A percentile compares a stretch with the other conserved stretches of the same genome.
Conservation (phyloP, 30 jellyfish, hydroid and myxozoan species). For the Kudoa iwatai region DNA sequence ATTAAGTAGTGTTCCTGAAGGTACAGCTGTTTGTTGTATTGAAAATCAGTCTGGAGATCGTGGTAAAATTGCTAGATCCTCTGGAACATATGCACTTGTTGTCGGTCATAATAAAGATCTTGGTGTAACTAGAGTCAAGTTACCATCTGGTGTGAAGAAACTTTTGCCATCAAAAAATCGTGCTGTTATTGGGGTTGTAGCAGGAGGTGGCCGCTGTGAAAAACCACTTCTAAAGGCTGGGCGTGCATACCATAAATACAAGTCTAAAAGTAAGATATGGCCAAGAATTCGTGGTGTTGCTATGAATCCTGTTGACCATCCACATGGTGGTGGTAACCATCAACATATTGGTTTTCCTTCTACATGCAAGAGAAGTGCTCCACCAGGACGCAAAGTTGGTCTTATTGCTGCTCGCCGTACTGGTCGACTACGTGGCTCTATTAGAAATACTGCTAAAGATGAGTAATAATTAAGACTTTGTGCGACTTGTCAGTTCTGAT, state of each 20-base stretch:
- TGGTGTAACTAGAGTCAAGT: conserved; percentile 36
- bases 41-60: conserved; percentile 89
- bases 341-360: conserved; percentile 99
- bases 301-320: conserved; percentile 99
- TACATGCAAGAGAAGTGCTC: conserved; percentile 58
- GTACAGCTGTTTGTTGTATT: conserved; percentile 47
- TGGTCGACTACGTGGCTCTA: no score
- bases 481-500: no score
- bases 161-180: conserved; percentile 47
- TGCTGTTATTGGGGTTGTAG: conserved; percentile 83
- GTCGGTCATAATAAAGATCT: conserved; percentile 55
- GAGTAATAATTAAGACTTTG: no score
- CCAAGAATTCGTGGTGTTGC: conserved; percentile 98
- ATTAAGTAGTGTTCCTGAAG: conserved; percentile 64
- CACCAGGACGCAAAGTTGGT: conserved; percentile 99
- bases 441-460: conserved; percentile 73
- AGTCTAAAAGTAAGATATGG: conserved; percentile 74
- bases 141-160: conserved; percentile 74
- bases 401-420: conserved; percentile 99
- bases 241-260: conserved; percentile 84
- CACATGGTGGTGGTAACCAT: conserved; percentile 99
- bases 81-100: conserved; percentile 92
- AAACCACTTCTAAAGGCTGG: conserved; percentile 93
- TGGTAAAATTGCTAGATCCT: conserved; percentile 73
- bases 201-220: conserved; percentile 98